Evolutionary conservation across 2,797 vertebrate species (phyloP).

Genomic region (Anguilla anguilla): DNA sequence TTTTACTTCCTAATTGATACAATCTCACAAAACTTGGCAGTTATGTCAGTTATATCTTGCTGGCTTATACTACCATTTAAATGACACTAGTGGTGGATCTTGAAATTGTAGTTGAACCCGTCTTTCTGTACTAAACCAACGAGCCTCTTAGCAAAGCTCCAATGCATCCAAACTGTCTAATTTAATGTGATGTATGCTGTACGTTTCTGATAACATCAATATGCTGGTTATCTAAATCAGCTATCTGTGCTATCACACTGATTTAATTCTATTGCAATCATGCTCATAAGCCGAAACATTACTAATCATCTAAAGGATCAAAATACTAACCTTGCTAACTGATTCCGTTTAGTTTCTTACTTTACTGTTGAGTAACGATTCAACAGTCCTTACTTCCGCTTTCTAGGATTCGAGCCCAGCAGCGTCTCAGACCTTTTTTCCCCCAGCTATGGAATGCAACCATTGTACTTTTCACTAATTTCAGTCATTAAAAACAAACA

Average conservation of each 20-base stretch:
- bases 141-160: neutral
- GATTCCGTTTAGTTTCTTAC: neutral
- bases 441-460: neutral
- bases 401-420: neutral
- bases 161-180: neutral
- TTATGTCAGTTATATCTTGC: too few relatives aligned
- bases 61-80: too few relatives aligned
- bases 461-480: neutral
- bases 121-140: neutral
- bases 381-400: neutral
- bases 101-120: neutral
- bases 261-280: neutral
- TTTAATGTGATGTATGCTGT: neutral
- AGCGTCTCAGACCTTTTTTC: neutral
- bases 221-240: neutral
- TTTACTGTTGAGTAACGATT: neutral
- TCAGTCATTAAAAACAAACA: neutral
- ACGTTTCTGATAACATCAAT: neutral
- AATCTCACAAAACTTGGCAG: too few relatives aligned
- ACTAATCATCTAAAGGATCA: neutral
- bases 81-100: neutral
- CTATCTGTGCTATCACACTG: neutral
- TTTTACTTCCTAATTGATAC: too few relatives aligned
- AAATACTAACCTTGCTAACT: neutral
- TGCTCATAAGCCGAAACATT: neutral